Evolutionary conservation across 2,113 vertebrate genomes (phyloP).

Genomic region (Catharus minimus): DNA sequence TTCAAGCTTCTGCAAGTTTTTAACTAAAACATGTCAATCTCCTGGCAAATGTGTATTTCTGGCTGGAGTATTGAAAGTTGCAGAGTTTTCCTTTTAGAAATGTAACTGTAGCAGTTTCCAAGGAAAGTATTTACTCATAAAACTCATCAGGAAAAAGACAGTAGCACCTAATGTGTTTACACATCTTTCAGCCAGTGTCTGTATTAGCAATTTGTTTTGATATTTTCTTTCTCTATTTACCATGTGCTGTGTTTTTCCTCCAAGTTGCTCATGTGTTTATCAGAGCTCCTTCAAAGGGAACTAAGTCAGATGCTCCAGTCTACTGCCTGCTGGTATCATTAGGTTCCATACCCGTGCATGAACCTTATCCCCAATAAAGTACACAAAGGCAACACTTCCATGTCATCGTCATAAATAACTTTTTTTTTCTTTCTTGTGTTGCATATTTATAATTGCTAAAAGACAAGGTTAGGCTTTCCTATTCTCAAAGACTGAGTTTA

Average conservation of each 20-base stretch:
- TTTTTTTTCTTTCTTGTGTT: rapidly evolving
- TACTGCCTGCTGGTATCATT: background rate
- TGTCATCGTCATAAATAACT: background rate
- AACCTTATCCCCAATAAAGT: background rate
- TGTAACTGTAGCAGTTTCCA: background rate
- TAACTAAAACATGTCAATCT: background rate
- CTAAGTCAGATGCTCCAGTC: background rate
- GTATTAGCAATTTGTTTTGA: background rate
- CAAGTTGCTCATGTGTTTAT: background rate
- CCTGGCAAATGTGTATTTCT: background rate
- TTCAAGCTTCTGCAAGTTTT: background rate
- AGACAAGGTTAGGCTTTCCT: background rate
- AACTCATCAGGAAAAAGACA: background rate
- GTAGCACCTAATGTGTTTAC: background rate
- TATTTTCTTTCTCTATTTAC: background rate
- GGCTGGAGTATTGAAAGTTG: background rate
- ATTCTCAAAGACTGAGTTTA: background rate
- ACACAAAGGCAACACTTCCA: background rate
- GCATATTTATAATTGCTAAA: background rate
- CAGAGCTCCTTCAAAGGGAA: background rate
- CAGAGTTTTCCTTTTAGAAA: background rate
- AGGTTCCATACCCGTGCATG: background rate
- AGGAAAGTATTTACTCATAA: background rate
- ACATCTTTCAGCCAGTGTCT: background rate
- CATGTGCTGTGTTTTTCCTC: background rate